Conservation (phyloP, 1,140 invertebrate genomes). For the fruit fly (Drosophila melanogaster) region Release_6_plus_ISO1_MT NT_037436.4:17445001-17445500, state of each 20-base stretch:
- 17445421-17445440: not conserved
- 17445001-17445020: constrained; percentile 29
- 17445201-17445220: not conserved
- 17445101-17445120: constrained; percentile 34
- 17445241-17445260: not conserved
- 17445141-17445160: constrained; percentile 12
- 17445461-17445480: not conserved
- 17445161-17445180: not conserved
- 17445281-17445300: no score
- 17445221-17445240: not conserved
- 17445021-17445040: constrained; percentile 10
- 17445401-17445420: not conserved
- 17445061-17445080: constrained; percentile 66
- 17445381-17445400: not conserved
- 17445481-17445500: not conserved
- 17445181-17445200: constrained; percentile 3
- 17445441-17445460: not conserved
- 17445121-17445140: constrained; percentile 30
- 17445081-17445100: constrained; percentile 32
- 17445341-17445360: no score
- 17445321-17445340: no score
- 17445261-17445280: no score
- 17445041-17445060: constrained; percentile 58
- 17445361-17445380: not conserved
- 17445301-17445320: no score